Evolutionary conservation across 64 coral and sea anemone genomes (phyloP), one percentile per base, ranked within the genome.

Genomic region (Montipora cactus): DNA sequence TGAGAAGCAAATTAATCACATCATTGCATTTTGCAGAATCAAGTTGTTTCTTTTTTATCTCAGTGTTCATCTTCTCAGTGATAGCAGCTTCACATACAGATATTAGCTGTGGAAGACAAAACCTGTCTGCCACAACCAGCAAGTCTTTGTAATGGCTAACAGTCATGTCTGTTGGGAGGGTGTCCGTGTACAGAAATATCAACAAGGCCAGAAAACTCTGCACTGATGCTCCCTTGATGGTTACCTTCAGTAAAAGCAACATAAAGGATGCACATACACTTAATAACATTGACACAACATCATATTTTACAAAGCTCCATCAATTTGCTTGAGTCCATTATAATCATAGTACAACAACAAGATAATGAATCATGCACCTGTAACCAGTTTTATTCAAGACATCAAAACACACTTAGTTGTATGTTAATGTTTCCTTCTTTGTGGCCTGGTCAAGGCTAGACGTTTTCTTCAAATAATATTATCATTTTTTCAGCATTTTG

Each of bases 101-200:
- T 19, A 93, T 88, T 15, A 97, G 70, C 55, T 93, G 83, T 13
- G 89, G 82, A 4, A 95, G 89, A 21, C 89, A 94, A 50, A 97
- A 97, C 20, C 93, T 94, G 44, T 97, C 95, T 46, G 92, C 92
- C 5, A 97, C 64, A 6, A 95, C 86, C 45, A 97, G 66, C 2
- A 97, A 84, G 49, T 97, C 91, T 37, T 87, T 91, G 64, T 23
- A 53, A 14, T 94, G 83, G 68, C 64, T 14, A 7, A 90, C 53
- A 37, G 66, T 74, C 46, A 75, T 81, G 14, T 87, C 59, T 4
- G 77, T 61, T 5, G 87, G 90, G 16, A 95, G 55, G 13, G 70
- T 52, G 47, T 97, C 95, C 1, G 95, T 97, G 84, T 97, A 97
- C 10, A 97, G 61, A 75, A 92, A 94, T 10, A 95, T 89, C 47